A percentile compares a stretch with the other conserved stretches of the same genome.
Evolutionary conservation across 37 sponge, comb jelly and placozoan genomes (phyloP).

Genomic region (Bolinopsis microptera): DNA sequence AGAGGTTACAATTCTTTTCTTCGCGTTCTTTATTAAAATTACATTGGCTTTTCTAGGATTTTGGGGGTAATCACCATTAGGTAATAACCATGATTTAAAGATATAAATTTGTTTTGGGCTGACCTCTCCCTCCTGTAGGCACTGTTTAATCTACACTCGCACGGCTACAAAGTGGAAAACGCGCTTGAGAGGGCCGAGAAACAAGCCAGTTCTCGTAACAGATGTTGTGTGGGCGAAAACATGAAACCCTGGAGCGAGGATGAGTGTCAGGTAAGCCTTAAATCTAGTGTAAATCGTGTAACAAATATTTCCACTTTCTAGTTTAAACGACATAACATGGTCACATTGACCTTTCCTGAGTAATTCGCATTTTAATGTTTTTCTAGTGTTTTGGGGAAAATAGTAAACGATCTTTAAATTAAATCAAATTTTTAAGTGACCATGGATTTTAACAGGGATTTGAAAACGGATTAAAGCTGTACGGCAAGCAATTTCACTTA

Average conservation of each 20-base stretch:
- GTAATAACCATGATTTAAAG: no score
- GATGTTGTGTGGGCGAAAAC: background rate
- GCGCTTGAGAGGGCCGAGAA: background rate
- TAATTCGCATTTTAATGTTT: background rate
- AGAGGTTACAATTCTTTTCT: background rate
- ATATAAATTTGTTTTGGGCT: no score
- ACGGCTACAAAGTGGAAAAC: slow-evolving; percentile 21
- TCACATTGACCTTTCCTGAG: no score
- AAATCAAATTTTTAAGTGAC: no score
- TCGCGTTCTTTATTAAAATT: background rate
- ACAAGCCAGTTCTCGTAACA: background rate
- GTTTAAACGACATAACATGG: no score
- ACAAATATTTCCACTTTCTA: no score
- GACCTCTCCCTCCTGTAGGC: background rate
- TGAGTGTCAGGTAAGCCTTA: slow-evolving; percentile 39
- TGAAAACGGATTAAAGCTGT: slow-evolving; percentile 28
- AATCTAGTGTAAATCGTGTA: no score
- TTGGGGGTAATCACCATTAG: no score
- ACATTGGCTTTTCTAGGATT: background rate
- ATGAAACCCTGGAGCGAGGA: slow-evolving; percentile 55
- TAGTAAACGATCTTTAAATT: no score
- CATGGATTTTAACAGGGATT: slow-evolving; percentile 21
- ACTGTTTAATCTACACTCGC: slow-evolving; percentile 45
- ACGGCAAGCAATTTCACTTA: slow-evolving; percentile 58
- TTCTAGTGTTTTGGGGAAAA: no score